phyloP scores from a whole-genome alignment of 2,888 invertebrate species.

The Stomorhina lunata region DNA sequence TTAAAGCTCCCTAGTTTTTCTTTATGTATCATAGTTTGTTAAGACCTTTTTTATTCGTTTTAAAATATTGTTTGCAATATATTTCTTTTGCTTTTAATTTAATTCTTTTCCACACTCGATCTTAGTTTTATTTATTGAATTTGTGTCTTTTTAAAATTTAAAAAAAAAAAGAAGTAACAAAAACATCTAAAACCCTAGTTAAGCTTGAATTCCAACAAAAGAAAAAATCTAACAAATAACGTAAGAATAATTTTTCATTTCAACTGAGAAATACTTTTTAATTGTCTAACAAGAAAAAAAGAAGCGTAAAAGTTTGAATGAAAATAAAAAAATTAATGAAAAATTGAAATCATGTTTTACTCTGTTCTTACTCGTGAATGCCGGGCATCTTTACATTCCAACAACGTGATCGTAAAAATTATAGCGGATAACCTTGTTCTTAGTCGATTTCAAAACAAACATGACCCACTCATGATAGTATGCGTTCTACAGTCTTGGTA shows the following conservation, averaged over 20 bases:
- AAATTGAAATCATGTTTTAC: conserved; percentile 23
- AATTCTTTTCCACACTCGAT: not conserved
- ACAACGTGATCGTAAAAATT: too few relatives aligned
- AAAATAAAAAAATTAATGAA: conserved; percentile 35
- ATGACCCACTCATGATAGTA: too few relatives aligned
- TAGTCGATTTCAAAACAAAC: too few relatives aligned
- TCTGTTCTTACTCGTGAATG: too few relatives aligned
- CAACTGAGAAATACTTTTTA: conserved; percentile 29
- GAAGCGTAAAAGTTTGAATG: conserved; percentile 33
- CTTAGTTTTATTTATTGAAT: conserved; percentile 49
- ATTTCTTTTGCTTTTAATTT: not conserved
- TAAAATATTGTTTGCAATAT: conserved; percentile 38
- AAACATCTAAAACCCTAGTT: conserved; percentile 42
- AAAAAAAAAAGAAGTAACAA: not conserved
- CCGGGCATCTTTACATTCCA: too few relatives aligned
- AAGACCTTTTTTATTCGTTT: conserved; percentile 27
- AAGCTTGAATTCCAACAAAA: conserved; percentile 50
- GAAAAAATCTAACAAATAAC: conserved; percentile 3
- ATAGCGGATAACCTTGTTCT: too few relatives aligned
- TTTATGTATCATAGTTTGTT: conserved; percentile 35
- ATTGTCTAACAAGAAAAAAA: conserved; percentile 55
- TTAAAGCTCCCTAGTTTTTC: not conserved
- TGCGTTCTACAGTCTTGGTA: too few relatives aligned
- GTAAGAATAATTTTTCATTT: conserved; percentile 26
- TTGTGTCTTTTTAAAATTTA: conserved; percentile 3